Base-by-base conservation (phyloP, 2,888 invertebrate genomes). In the Trachelus tabidus region DNA sequence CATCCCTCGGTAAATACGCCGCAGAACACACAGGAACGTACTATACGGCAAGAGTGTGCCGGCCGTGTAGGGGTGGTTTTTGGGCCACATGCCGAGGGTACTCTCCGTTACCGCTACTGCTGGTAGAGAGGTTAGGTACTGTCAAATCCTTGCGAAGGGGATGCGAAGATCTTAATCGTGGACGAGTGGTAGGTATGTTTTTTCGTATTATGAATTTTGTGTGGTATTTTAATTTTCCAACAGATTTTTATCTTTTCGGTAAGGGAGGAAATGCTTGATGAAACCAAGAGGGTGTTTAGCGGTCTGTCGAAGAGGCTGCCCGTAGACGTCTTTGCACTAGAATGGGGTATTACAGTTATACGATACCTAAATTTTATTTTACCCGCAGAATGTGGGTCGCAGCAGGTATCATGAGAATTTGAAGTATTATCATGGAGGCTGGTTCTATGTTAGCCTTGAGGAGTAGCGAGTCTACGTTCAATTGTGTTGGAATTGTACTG, bases 1-100 rank as follows among this genome's bases (percentile, higher is more conserved):
- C 89, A 87, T 89, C 89, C 88, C 87, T 86, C 80, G 83, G 84
- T 85, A 86, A 85, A 89, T 87, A 87, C 82, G 74, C 80, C 40
- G 71, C 71, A 71, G 71, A 71, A 71, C 71, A 71, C 71, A 71
- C 33, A 71, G 71, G 40, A 68, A 35, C 40, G 75, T 68, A 34
- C 68, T 73, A 75, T 75, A 73, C 73, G 73, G 69, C 11, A 34
- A 30, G 34, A 30, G 74, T 6, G 37, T 34, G 30, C 74, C 12
- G 34, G 35, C 23, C 31, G 3, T 31, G 76, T 56, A 34, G 34
- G 73, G 71, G 78, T 68, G 78, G 73, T 78, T 34, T 56, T 73
- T 78, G 56, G 78, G 73, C 75, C 78, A 78, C 78, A 76, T 76
- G 75, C 78, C 78, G 75, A 78, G 75, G 11, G 35, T 35, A 34